phyloP scores from a whole-genome alignment of 2,888 invertebrate species.

The Diplolepis rosae region DNA sequence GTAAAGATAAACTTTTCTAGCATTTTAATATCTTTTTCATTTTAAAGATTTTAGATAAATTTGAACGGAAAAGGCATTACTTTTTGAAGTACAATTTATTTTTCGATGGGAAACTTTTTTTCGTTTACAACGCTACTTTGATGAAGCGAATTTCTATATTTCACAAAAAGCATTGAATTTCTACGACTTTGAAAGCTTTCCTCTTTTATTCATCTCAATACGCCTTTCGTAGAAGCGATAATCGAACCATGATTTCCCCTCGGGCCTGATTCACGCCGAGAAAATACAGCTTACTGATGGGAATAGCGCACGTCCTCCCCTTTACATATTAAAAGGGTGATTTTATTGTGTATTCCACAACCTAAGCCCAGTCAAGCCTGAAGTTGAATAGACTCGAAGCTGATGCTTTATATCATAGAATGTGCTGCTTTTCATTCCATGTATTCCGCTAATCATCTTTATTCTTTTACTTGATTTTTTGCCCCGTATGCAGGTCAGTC shows the following conservation, averaged over 20 bases:
- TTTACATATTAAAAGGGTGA: conserved; percentile 62
- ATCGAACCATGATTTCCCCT: conserved; percentile 33
- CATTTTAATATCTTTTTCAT: background rate
- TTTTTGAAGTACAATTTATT: background rate
- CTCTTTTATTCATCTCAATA: conserved; percentile 6
- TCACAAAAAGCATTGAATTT: background rate
- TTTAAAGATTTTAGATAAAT: background rate
- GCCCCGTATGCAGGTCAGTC: background rate
- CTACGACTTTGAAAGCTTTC: background rate
- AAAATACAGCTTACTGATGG: conserved; percentile 46
- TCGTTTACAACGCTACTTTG: background rate
- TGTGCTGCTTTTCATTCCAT: conserved; percentile 9
- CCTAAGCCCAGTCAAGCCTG: conserved; percentile 8
- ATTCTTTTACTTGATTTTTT: background rate
- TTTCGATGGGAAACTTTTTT: background rate
- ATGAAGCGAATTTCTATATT: background rate
- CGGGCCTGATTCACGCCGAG: conserved; percentile 41
- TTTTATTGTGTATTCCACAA: conserved; percentile 49
- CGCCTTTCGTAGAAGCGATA: background rate
- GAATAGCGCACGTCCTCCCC: conserved; percentile 53
- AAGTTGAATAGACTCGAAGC: conserved; percentile 34
- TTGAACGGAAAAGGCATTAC: background rate
- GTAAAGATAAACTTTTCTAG: no score
- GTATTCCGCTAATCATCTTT: conserved; percentile 32
- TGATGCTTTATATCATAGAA: conserved; percentile 12